Evolutionary conservation across 2,113 vertebrate genomes (phyloP).

Genomic region (Echinops telfairi): DNA sequence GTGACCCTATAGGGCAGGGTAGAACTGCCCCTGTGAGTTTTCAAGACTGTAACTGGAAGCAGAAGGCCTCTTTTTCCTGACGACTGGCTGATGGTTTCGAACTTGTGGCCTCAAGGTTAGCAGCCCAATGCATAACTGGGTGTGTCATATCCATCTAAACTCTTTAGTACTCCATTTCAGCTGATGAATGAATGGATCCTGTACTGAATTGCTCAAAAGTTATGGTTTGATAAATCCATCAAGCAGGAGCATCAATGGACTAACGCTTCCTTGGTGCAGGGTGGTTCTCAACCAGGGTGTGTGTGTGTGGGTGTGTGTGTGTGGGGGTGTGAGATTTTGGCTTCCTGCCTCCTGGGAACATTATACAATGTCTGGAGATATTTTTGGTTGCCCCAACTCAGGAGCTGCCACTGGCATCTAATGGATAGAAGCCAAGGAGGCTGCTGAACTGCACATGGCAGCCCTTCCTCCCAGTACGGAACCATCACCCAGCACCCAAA

Average conservation of each 20-base stretch:
- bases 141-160: no score
- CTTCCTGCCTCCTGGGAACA: no score
- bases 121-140: no score
- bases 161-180: not conserved
- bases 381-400: not conserved
- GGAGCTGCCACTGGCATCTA: not conserved
- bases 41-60: no score
- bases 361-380: not conserved
- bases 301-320: not conserved
- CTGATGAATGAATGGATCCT: not conserved
- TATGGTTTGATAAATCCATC: not conserved
- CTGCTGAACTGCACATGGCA: not conserved
- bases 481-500: not conserved
- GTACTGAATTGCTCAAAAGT: not conserved
- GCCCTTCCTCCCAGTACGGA: not conserved
- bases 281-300: not conserved
- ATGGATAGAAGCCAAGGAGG: not conserved
- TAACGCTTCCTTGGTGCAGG: not conserved
- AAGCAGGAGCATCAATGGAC: not conserved
- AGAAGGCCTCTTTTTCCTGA: no score
- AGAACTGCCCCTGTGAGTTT: no score
- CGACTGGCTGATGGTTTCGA: no score
- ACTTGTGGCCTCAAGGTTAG: no score
- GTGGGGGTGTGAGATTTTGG: no score
- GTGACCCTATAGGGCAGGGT: no score